Evolutionary conservation across 2,797 vertebrate genomes (phyloP).

Genomic region (Sciaenops ocellatus): DNA sequence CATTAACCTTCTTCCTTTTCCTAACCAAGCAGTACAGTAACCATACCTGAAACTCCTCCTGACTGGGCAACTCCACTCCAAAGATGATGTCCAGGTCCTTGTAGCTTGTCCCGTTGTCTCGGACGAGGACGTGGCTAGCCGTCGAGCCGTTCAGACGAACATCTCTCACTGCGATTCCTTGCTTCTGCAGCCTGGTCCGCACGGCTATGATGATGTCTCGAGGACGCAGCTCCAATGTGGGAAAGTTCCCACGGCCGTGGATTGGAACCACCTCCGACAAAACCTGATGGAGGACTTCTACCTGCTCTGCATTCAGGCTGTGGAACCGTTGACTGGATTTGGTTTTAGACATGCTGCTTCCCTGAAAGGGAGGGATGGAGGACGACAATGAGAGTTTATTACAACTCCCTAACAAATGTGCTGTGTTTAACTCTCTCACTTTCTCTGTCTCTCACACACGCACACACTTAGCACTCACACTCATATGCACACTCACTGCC

Average conservation of each 20-base stretch:
- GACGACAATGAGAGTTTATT: constrained; percentile 41
- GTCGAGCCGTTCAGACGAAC: constrained; percentile 96
- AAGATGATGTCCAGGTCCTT: constrained; percentile 99
- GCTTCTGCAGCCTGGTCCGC: constrained; percentile 88
- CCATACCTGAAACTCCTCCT: constrained; percentile 91
- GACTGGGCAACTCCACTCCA: constrained; percentile 91
- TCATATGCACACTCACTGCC: constrained; percentile 52
- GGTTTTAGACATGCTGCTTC: constrained; percentile 89
- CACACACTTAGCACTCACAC: constrained; percentile 42
- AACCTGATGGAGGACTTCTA: constrained; percentile 93
- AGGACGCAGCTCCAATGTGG: constrained; percentile 94
- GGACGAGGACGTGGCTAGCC: constrained; percentile 94
- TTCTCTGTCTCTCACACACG: constrained; percentile 3
- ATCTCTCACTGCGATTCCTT: constrained; percentile 91
- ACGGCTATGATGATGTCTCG: constrained; percentile 94
- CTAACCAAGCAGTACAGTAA: background rate
- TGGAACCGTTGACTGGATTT: constrained; percentile 91
- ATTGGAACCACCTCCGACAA: constrained; percentile 93
- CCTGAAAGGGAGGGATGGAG: constrained; percentile 50
- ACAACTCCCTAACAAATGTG: constrained; percentile 33
- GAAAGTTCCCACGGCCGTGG: constrained; percentile 97
- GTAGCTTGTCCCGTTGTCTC: constrained; percentile 93
- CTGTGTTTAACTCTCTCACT: constrained; percentile 42
- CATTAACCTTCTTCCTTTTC: background rate
- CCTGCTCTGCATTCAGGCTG: constrained; percentile 93